Conservation (phyloP, 1,140 invertebrate genomes). For the Drosophila kanapiae region DNA sequence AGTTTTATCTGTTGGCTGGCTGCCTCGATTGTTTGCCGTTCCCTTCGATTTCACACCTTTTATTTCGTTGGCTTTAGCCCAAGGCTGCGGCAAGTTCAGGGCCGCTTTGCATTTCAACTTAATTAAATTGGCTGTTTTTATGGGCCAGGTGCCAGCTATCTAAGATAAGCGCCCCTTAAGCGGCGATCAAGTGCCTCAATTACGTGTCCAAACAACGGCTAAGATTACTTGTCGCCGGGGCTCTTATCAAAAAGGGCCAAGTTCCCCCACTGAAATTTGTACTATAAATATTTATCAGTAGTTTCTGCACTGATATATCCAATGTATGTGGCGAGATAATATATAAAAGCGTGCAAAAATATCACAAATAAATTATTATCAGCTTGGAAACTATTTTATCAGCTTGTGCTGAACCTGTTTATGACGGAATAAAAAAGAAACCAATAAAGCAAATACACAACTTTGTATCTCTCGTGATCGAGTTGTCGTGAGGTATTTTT, state of each 20-base stretch:
- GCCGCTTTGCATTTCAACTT: constrained; percentile 32
- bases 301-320: background rate
- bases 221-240: constrained; percentile 59
- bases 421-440: background rate
- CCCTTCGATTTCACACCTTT: constrained; percentile 49
- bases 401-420: background rate
- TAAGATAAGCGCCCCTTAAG: constrained; percentile 29
- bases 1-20: constrained; percentile 42
- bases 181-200: constrained; percentile 49
- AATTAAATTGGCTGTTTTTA: constrained; percentile 44
- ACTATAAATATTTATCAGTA: constrained; percentile 17
- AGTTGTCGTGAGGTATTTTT: constrained; percentile 3
- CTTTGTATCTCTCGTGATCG: constrained; percentile 12
- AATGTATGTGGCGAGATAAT: constrained; percentile 20
- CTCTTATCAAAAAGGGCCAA: constrained; percentile 48
- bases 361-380: constrained; percentile 5
- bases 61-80: constrained; percentile 19
- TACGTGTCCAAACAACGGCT: constrained; percentile 52
- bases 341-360: constrained; percentile 9
- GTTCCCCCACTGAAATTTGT: background rate
- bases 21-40: constrained; percentile 18
- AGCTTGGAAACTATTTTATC: constrained; percentile 1
- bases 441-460: constrained; percentile 14
- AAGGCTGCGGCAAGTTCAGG: constrained; percentile 57
- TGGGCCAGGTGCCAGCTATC: constrained; percentile 25